Evolutionary conservation across 2,888 invertebrate genomes (phyloP).

Genomic region (Trachelus iudaicus): DNA sequence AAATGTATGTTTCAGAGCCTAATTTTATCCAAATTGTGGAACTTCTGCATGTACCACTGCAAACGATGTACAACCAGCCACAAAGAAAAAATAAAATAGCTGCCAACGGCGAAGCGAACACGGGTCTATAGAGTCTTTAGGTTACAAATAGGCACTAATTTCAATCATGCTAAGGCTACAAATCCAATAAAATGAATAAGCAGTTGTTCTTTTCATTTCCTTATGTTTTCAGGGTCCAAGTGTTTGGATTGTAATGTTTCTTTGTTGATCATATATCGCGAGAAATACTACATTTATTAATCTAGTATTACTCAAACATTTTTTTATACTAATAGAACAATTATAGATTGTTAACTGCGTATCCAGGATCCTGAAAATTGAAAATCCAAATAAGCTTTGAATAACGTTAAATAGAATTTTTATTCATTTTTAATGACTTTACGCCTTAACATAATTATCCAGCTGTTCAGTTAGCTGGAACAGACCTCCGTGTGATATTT

Average conservation of each 20-base stretch:
- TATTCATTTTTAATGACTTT: slow-evolving; percentile 15
- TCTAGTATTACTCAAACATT: not conserved
- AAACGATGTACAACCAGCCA: slow-evolving; percentile 80
- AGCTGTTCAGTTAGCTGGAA: slow-evolving; percentile 18
- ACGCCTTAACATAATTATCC: slow-evolving; percentile 22
- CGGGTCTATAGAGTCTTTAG: slow-evolving; percentile 53
- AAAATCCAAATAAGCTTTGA: not conserved
- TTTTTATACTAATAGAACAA: not conserved
- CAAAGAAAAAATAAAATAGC: slow-evolving; percentile 64
- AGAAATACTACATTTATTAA: not conserved
- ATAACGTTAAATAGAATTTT: slow-evolving; percentile 2
- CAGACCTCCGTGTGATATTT: slow-evolving; percentile 29
- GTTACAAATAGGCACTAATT: slow-evolving; percentile 51
- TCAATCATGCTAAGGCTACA: slow-evolving; percentile 46
- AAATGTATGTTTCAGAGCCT: slow-evolving; percentile 74
- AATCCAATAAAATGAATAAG: slow-evolving; percentile 35
- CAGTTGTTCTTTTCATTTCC: slow-evolving; percentile 25
- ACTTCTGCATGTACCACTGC: slow-evolving; percentile 87
- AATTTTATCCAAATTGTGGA: slow-evolving; percentile 87
- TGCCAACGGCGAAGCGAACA: slow-evolving; percentile 61
- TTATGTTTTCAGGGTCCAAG: slow-evolving; percentile 4
- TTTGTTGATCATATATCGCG: not conserved
- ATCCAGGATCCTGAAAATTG: not conserved
- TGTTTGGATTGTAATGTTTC: not conserved
- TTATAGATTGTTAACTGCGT: not conserved